Base-by-base conservation (phyloP, 2,113 vertebrate species). In the Athene cunicularia region DNA sequence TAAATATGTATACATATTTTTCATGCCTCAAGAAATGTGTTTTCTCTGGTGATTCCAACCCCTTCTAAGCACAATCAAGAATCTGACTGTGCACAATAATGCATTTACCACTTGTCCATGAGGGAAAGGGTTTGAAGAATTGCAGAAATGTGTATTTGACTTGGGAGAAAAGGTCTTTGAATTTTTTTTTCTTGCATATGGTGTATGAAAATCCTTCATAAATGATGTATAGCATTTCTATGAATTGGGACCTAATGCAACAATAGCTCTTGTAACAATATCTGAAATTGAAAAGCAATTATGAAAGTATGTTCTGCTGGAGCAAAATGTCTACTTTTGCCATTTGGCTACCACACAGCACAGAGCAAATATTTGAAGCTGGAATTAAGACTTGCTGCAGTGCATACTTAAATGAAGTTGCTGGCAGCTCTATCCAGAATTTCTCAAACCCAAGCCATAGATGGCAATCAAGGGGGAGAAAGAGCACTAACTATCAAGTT, bases 301-400 rank as follows among this genome's bases (percentile, higher is more conserved):
- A 98, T 80, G 86, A 95, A 98, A 95, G 97, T 92, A 94, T 95
- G 97, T 95, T 97, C 97, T 97, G 80, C 91, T 95, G 82, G 89
- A 98, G 81, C 72, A 95, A 95, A 98, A 95, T 93, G 88, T 94
- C 98, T 97, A 79, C 94, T 97, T 96, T 96, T 97, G 97, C 97
- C 98, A 97, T 97, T 98, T 97, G 98, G 97, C 96, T 97, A 98
- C 97, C 97, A 83, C 95, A 96, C 74, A 95, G 93, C 93, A 96
- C 85, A 98, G 93, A 98, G 97, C 97, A 98, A 98, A 98, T 98
- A 98, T 98, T 98, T 98, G 98, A 98, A 97, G 96, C 95, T 97
- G 92, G 97, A 98, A 98, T 98, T 98, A 98, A 97, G 96, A 97
- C 82, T 92, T 28, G 60, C 94, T 93, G 95, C 86, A 92, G 55